Base-by-base conservation (phyloP, 2,113 vertebrate genomes). In the Coptodon bakossiorum region DNA sequence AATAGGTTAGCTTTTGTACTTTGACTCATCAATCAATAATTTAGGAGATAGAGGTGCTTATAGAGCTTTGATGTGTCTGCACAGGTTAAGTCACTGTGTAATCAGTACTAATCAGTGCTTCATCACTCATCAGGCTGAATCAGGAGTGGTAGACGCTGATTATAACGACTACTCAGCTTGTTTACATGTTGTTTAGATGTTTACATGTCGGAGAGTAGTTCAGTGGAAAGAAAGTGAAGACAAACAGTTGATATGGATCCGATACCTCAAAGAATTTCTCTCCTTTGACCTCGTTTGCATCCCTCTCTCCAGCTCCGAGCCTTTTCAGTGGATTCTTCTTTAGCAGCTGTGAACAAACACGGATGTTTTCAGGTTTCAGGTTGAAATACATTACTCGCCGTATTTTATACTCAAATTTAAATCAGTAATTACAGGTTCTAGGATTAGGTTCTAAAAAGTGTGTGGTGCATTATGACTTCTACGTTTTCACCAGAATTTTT, bases 181-280 rank as follows among this genome's bases (percentile, higher is more conserved):
- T 45, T 53, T 56, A 7, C 43, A 10, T 31, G 0, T 66, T 66
- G 61, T 66, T 38, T 66, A 73, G 40, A 82, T 4, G 24, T 38
- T 66, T 57, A 7, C 12, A 1, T 27, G 34, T 17, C 2, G 6
- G 0, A 76, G 11, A 80, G 13, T 8, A 59, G 13, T 9, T 48
- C 4, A 68, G 12, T 14, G 38, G 19, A 52, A 56, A 50, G 54
- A 52, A 53, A 48, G 22, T 11, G 1, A 13, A 53, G 5, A 2
- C 17, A 43, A 54, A 10, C 3, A 27, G 56, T 54, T 90, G 16
- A 3, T 31, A 52, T 29, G 10, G 73, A 78, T 78, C 2, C 29
- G 0, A 78, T 43, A 99, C 98, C 97, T 97, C 95, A 88, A 97
- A 99, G 94, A 98, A 99, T 3, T 97, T 94, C 90, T 99, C 98